Evolutionary conservation across 2,113 vertebrate species (phyloP).

Genomic region (Indicator maculatus): DNA sequence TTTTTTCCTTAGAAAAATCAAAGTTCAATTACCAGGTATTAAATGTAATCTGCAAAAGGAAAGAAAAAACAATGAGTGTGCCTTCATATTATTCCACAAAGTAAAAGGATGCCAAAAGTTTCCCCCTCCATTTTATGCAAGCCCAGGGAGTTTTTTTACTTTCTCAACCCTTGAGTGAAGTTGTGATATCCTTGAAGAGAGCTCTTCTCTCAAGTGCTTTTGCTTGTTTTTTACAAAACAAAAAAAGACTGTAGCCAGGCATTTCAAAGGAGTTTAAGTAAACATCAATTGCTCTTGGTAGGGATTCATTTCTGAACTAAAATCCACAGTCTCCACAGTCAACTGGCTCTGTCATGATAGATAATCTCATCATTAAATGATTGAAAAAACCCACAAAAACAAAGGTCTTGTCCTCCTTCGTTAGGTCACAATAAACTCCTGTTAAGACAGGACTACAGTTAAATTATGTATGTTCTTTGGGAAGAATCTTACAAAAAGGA

Average conservation of each 20-base stretch:
- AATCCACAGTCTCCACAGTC: not conserved
- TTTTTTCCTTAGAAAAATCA: slow-evolving; percentile 9
- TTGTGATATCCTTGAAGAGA: slow-evolving; percentile 28
- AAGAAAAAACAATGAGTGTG: not conserved
- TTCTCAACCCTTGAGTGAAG: slow-evolving; percentile 15
- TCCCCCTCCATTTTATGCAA: not conserved
- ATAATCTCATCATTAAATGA: not conserved
- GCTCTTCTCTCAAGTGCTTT: slow-evolving; percentile 34
- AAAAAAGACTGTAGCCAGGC: not conserved
- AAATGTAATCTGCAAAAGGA: slow-evolving; percentile 40
- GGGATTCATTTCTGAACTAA: not conserved
- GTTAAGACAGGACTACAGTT: not conserved
- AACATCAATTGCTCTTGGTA: not conserved
- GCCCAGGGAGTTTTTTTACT: not conserved
- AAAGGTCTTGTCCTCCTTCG: not conserved
- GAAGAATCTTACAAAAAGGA: not conserved
- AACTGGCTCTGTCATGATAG: not conserved
- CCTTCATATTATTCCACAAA: not conserved
- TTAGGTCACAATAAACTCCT: not conserved
- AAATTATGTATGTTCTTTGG: not conserved
- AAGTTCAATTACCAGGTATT: slow-evolving; percentile 19
- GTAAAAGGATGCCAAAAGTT: slow-evolving; percentile 27
- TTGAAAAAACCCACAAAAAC: not conserved
- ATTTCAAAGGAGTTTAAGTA: slow-evolving; percentile 3
- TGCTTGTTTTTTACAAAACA: not conserved